Conservation (phyloP, 2,797 vertebrate species). For the Galagoides demidoff region DNA sequence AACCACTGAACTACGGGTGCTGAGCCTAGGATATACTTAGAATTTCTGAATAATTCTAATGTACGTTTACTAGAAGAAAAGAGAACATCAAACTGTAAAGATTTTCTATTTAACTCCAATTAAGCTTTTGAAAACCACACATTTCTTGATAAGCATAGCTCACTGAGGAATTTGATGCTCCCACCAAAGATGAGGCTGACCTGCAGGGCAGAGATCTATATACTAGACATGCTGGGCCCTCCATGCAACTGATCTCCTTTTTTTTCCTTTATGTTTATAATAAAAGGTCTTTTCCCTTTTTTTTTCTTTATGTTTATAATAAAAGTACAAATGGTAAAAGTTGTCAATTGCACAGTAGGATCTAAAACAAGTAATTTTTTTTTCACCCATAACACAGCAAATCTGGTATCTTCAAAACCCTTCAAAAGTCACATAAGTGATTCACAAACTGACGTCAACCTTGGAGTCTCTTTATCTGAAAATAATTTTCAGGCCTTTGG, state of each 20-base stretch:
- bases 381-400: background rate
- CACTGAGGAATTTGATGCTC: background rate
- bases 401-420: background rate
- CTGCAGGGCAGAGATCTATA: background rate
- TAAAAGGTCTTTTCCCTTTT: too few relatives aligned
- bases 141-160: background rate
- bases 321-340: slow-evolving; percentile 49
- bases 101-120: background rate
- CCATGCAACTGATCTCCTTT: background rate
- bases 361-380: slow-evolving; percentile 1
- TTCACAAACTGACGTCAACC: background rate
- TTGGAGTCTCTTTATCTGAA: slow-evolving; percentile 2
- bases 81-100: slow-evolving; percentile 6
- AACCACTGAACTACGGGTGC: too few relatives aligned
- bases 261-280: too few relatives aligned
- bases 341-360: background rate
- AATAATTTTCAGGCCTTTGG: background rate
- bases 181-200: background rate
- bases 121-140: slow-evolving; percentile 11
- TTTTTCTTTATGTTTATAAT: slow-evolving; percentile 11
- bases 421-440: background rate
- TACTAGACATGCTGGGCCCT: accelerated
- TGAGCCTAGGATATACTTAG: too few relatives aligned
- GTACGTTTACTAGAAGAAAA: slow-evolving; percentile 34
- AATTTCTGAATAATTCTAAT: background rate